These are phyloP conservation scores for Prenolepis imparis DNA, from an alignment of 2,888 invertebrate genomes.

Conservation along the genomic window DNA sequence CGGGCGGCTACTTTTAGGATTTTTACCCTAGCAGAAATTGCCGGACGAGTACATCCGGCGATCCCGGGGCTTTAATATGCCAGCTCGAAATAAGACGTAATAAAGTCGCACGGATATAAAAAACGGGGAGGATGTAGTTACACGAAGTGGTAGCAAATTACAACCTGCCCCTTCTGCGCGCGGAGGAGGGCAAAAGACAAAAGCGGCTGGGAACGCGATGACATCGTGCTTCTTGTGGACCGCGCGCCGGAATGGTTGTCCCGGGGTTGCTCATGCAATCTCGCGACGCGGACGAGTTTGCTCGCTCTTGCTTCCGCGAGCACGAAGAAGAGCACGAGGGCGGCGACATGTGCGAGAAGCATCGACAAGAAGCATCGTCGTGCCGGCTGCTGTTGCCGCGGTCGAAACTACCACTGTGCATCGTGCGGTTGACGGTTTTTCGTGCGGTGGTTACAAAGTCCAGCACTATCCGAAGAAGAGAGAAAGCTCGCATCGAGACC, in stretches of 20 bases:
- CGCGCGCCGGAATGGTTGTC: conserved; percentile 22
- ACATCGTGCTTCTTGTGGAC: conserved; percentile 62
- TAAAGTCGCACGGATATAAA: conserved; percentile 17
- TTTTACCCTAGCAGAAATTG: conserved; percentile 16
- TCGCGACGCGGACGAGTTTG: conserved; percentile 47
- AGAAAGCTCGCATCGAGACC: neutral
- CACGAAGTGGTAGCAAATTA: conserved; percentile 45
- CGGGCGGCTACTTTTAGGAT: conserved; percentile 15
- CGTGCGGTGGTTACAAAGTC: conserved; percentile 52
- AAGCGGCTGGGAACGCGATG: conserved; percentile 32
- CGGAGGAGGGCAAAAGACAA: conserved; percentile 19
- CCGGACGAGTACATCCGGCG: neutral
- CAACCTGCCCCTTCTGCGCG: conserved; percentile 19
- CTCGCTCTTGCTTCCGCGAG: conserved; percentile 42
- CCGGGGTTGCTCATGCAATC: conserved; percentile 33
- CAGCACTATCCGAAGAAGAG: neutral
- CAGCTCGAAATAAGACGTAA: conserved; percentile 41
- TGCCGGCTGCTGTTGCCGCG: conserved; percentile 52
- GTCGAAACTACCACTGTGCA: conserved; percentile 44
- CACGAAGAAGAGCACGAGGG: conserved; percentile 40
- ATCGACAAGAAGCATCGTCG: conserved; percentile 48
- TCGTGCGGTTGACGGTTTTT: conserved; percentile 53
- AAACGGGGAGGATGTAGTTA: conserved; percentile 25
- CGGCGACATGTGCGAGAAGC: conserved; percentile 48
- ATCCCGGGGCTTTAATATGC: conserved; percentile 14